A percentile compares a stretch with the other conserved stretches of the same genome.
Evolutionary conservation across 2,113 vertebrate species (phyloP).

Genomic region (Crocuta crocuta): DNA sequence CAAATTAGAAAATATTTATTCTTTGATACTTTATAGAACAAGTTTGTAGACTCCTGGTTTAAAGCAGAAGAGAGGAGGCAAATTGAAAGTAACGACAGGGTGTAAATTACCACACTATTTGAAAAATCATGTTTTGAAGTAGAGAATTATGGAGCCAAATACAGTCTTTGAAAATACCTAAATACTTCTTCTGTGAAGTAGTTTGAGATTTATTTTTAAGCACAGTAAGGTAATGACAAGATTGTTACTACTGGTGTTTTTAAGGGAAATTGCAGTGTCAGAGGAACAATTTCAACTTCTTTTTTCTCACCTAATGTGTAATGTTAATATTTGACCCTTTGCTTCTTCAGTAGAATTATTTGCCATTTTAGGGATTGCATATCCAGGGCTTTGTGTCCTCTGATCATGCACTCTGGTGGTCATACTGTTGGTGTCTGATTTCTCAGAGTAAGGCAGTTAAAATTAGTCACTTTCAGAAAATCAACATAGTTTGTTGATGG

Average conservation of each 20-base stretch:
- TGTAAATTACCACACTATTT: background rate
- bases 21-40: background rate
- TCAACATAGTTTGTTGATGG: background rate
- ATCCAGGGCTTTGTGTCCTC: background rate
- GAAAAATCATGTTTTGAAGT: conserved; percentile 57
- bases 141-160: conserved; percentile 5
- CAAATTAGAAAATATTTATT: conserved; percentile 15
- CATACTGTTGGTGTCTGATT: background rate
- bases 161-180: conserved; percentile 16
- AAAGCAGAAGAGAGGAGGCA: background rate
- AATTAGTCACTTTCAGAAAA: conserved; percentile 20
- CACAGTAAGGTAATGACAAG: conserved; percentile 38
- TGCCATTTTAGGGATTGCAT: background rate
- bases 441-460: background rate
- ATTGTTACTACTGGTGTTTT: background rate
- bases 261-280: background rate
- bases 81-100: background rate
- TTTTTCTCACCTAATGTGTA: background rate
- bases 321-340: conserved; percentile 3
- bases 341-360: background rate
- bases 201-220: conserved; percentile 44
- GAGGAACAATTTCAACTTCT: background rate
- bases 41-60: background rate
- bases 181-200: conserved; percentile 3
- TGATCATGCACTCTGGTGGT: background rate